Conservation (phyloP, 2,797 vertebrate genomes). For the Acomys russatus region DNA sequence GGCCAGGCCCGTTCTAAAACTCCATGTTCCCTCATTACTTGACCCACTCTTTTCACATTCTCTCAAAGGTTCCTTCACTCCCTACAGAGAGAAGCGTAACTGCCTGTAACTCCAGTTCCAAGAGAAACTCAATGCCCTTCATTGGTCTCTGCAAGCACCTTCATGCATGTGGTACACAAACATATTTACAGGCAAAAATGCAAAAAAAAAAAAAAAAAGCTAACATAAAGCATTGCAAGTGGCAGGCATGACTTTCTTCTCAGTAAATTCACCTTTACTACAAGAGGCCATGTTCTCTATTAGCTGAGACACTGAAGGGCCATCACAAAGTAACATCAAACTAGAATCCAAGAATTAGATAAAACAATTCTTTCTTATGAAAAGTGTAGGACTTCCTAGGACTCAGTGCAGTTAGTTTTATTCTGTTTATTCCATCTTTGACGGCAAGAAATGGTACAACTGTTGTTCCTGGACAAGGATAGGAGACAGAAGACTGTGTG, state of each 20-base stretch:
- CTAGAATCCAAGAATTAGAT: conserved; percentile 23
- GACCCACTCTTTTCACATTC: background rate
- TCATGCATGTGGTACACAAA: background rate
- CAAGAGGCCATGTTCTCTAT: background rate
- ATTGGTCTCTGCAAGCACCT: background rate
- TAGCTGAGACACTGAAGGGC: background rate
- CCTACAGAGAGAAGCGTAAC: background rate
- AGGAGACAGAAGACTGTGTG: background rate
- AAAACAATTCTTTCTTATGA: background rate
- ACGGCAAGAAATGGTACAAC: background rate
- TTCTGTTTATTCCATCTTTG: background rate
- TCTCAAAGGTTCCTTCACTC: background rate
- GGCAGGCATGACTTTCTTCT: background rate
- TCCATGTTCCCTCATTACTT: background rate
- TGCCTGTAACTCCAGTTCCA: background rate
- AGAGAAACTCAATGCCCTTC: background rate
- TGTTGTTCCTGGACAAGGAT: background rate
- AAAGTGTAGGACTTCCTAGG: background rate
- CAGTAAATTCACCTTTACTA: conserved; percentile 1
- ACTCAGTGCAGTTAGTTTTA: background rate
- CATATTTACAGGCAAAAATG: background rate
- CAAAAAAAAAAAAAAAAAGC: background rate
- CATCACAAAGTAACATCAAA: conserved; percentile 9
- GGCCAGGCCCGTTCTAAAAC: background rate
- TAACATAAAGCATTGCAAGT: background rate